Evolutionary conservation across 2,113 vertebrate genomes (phyloP), one percentile per base, ranked within the genome.

Genomic region (Nothobranchius kuhntae): DNA sequence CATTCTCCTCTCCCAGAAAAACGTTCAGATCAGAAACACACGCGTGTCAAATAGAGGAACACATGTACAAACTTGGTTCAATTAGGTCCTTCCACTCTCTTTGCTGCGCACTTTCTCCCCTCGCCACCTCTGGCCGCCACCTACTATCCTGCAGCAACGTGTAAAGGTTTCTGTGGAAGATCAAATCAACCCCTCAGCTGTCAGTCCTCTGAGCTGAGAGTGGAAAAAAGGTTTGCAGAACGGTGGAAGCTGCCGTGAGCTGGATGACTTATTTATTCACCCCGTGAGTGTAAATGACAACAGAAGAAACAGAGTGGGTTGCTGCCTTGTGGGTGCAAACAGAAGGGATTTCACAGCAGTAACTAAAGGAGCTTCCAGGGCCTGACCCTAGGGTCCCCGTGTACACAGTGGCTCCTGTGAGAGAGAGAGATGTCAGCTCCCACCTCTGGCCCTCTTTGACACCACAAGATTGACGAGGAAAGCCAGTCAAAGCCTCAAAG

Each of bases 381-480:
- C 67, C 80, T 88, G 91, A 92, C 91, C 85, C 85, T 15, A 48
- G 48, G 76, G 82, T 87, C 84, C 77, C 53, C 58, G 50, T 44
- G 71, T 65, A 78, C 82, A 87, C 76, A 73, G 68, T 61, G 65
- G 76, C 66, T 78, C 66, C 82, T 80, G 80, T 79, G 83, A 88
- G 81, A 81, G 48, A 80, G 48, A 74, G 67, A 78, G 76, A 84
- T 63, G 73, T 68, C 72, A 73, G 75, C 66, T 76, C 71, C 85
- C 87, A 90, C 88, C 87, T 85, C 84, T 87, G 84, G 79, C 80
- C 79, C 68, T 79, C 69, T 61, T 50, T 85, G 86, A 92, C 89
- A 86, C 77, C 74, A 47, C 62, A 80, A 88, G 88, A 92, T 89
- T 89, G 89, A 91, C 68, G 88, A 87, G 84, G 80, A 74, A 65